These are phyloP conservation scores for Xestoiulus laeticollis DNA, from an alignment of 2,888 invertebrate genomes.

Conservation along the genomic window DNA sequence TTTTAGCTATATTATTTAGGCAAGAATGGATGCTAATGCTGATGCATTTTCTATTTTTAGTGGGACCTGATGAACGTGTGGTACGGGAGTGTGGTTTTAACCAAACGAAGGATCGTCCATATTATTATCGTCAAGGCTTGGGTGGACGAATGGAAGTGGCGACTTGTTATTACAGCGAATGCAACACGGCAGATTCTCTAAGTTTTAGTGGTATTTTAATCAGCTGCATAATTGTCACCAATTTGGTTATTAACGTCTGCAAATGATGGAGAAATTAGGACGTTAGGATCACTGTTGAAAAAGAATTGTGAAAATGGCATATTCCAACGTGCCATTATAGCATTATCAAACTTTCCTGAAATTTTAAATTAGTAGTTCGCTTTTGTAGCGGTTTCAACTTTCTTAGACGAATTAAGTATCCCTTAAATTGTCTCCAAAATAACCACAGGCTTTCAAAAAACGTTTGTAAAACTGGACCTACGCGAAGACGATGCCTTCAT, in stretches of 20 bases:
- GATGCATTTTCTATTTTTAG: slow-evolving; percentile 54
- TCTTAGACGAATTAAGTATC: neutral
- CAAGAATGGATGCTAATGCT: no score
- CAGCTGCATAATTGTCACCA: neutral
- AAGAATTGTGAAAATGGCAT: neutral
- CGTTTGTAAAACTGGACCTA: no score
- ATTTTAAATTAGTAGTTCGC: neutral
- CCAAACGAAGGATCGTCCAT: slow-evolving; percentile 76
- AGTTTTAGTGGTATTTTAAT: neutral
- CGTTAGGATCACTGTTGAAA: neutral
- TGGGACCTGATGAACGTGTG: slow-evolving; percentile 67
- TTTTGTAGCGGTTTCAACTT: neutral
- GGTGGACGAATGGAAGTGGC: slow-evolving; percentile 91
- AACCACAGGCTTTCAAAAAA: no score
- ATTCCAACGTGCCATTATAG: neutral
- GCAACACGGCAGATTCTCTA: slow-evolving; percentile 71
- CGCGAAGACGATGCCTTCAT: no score
- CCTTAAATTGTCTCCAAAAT: no score
- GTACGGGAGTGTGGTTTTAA: slow-evolving; percentile 85
- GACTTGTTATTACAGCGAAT: slow-evolving; percentile 78
- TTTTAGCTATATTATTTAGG: no score
- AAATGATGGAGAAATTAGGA: neutral
- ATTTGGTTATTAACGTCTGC: neutral
- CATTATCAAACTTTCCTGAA: neutral
- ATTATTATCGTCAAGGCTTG: slow-evolving; percentile 88